Conservation (phyloP, 1,140 invertebrate genomes). For the Bactericera cockerelli region DNA sequence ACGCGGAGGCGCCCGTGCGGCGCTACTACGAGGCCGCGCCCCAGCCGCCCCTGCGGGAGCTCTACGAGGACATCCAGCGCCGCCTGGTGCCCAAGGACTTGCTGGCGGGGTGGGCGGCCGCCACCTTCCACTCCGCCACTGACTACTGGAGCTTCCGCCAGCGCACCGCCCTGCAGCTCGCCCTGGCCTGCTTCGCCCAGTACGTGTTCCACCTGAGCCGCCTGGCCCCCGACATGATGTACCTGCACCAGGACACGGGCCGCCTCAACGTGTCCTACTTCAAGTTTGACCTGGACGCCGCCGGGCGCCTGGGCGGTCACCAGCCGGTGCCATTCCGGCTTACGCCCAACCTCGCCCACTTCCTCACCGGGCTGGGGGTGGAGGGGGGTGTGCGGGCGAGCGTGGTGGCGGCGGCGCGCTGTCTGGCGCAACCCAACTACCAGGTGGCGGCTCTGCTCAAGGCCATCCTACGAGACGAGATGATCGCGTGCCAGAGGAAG, state of each 20-base stretch:
- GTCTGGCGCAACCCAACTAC: constrained; percentile 86
- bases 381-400: constrained; percentile 80
- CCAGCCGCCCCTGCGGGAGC: constrained; percentile 73
- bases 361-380: constrained; percentile 73
- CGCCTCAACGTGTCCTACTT: constrained; percentile 90
- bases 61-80: constrained; percentile 75
- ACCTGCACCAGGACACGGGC: constrained; percentile 92
- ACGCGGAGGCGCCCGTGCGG: constrained; percentile 73
- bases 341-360: constrained; percentile 88
- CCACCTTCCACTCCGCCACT: constrained; percentile 74
- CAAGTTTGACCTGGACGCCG: constrained; percentile 84
- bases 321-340: constrained; percentile 87
- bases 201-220: constrained; percentile 87
- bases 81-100: constrained; percentile 75
- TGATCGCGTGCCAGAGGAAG: constrained; percentile 80
- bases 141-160: constrained; percentile 97
- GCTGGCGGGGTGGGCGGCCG: constrained; percentile 75
- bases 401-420: constrained; percentile 82
- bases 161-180: constrained; percentile 74
- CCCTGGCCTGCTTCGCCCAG: constrained; percentile 77
- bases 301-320: constrained; percentile 76
- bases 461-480: constrained; percentile 88
- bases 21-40: constrained; percentile 80
- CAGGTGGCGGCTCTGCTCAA: constrained; percentile 79
- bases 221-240: constrained; percentile 95